These are phyloP conservation scores for Pantherophis guttatus DNA, from an alignment of 2,113 vertebrate species.

Conservation along the genomic window DNA sequence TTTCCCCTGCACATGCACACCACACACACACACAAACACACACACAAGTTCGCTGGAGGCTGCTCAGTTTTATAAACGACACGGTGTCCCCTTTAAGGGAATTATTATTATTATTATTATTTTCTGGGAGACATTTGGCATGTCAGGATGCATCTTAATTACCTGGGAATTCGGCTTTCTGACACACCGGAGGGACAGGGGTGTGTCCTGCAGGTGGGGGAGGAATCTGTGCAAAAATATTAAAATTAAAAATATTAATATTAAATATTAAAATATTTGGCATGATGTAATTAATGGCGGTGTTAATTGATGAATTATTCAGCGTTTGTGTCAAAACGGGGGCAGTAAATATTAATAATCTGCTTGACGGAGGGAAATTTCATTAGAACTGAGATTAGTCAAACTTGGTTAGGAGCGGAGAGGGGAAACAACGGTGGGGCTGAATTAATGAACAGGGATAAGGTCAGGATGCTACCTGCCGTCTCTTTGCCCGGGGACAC, in stretches of 20 bases:
- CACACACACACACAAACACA: too few relatives aligned
- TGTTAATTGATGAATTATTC: slow-evolving; percentile 94
- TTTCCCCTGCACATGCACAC: background rate
- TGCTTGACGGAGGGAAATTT: slow-evolving; percentile 82
- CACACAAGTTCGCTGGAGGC: background rate
- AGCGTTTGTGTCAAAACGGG: slow-evolving; percentile 82
- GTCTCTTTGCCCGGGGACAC: background rate
- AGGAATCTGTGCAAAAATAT: slow-evolving; percentile 72
- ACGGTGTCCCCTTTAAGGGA: too few relatives aligned
- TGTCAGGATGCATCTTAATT: background rate
- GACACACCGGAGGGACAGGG: background rate
- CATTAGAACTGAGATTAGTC: slow-evolving; percentile 76
- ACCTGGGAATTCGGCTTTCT: background rate
- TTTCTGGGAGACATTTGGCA: background rate
- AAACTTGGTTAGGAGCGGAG: slow-evolving; percentile 72
- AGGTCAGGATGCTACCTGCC: slow-evolving; percentile 30
- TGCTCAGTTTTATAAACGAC: background rate
- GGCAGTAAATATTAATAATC: slow-evolving; percentile 93
- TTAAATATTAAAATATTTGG: slow-evolving; percentile 67
- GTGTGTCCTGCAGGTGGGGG: slow-evolving; percentile 23
- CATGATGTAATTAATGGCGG: slow-evolving; percentile 90
- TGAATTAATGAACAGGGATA: slow-evolving; percentile 65
- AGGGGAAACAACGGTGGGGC: slow-evolving; percentile 76
- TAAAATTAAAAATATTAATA: slow-evolving; percentile 42
- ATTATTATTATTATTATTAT: too few relatives aligned